phyloP scores from a whole-genome alignment of 2,797 vertebrate genomes.

The Silurus lanzhouensis region DNA sequence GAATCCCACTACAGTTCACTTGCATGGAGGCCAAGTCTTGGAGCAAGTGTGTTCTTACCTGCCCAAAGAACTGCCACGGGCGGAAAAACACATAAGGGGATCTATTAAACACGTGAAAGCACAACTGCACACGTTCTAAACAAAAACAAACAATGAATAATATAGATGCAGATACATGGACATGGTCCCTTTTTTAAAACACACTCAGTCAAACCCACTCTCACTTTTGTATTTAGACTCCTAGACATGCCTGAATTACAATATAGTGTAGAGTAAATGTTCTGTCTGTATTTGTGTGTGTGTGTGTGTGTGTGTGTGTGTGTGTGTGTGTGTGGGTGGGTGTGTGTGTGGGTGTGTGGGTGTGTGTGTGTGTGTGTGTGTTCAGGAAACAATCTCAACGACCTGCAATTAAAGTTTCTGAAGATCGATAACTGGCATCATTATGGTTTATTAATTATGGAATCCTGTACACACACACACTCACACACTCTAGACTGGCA shows the following conservation, averaged over 20 bases:
- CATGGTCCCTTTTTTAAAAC: neutral
- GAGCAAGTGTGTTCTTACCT: neutral
- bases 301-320: too few species aligned
- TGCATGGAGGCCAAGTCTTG: neutral
- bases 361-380: neutral
- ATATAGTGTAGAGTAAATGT: neutral
- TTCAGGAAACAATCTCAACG: neutral
- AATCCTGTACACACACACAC: neutral
- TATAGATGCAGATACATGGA: too few species aligned
- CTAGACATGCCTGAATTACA: neutral
- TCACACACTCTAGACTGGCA: neutral
- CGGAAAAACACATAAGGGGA: neutral
- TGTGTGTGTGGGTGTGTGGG: conserved; percentile 3
- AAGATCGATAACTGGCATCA: neutral
- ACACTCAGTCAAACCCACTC: neutral
- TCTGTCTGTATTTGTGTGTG: neutral
- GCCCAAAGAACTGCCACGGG: neutral
- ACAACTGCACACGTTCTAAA: neutral
- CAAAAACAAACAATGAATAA: neutral
- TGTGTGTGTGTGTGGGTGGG: neutral
- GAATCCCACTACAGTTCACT: too few species aligned
- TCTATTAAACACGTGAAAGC: neutral
- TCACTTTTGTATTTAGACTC: neutral
- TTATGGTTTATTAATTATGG: conserved; percentile 2
- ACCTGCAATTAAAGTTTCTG: neutral